These are phyloP conservation scores for Myrmophylax atrothorax DNA, from an alignment of 2,113 vertebrate genomes.

Conservation along the genomic window DNA sequence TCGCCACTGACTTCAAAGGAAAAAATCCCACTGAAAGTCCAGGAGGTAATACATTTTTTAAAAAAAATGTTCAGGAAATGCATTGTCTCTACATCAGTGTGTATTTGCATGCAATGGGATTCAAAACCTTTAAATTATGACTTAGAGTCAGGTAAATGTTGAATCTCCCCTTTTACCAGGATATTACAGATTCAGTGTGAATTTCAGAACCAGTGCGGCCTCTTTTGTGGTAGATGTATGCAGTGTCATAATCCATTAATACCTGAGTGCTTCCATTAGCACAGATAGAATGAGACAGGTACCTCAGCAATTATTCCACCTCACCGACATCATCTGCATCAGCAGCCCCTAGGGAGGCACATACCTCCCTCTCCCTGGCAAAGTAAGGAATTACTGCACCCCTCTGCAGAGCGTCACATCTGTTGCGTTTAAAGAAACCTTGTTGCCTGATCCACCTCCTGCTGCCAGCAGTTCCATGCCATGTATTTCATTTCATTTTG, in stretches of 20 bases:
- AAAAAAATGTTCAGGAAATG: not conserved
- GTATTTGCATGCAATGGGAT: not conserved
- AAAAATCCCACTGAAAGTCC: not conserved
- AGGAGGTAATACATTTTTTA: not conserved
- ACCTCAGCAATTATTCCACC: not conserved
- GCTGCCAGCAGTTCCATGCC: not conserved
- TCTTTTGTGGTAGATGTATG: not conserved
- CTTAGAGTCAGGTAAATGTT: rapidly evolving
- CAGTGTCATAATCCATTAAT: not conserved
- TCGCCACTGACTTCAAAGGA: not conserved
- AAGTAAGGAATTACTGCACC: not conserved
- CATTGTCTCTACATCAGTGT: not conserved
- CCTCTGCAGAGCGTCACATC: not conserved
- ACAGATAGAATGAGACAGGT: not conserved
- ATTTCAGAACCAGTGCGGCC: not conserved
- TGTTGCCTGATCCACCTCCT: not conserved
- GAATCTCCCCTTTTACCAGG: not conserved
- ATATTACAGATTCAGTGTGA: not conserved
- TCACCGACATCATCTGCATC: not conserved
- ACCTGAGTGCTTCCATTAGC: not conserved
- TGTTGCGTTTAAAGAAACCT: not conserved
- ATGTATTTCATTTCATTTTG: not conserved
- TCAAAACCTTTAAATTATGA: not conserved
- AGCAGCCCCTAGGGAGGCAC: not conserved
- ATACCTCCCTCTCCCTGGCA: not conserved